Conservation (phyloP, 2,113 vertebrate genomes). For the Turdus rufiventris region DNA sequence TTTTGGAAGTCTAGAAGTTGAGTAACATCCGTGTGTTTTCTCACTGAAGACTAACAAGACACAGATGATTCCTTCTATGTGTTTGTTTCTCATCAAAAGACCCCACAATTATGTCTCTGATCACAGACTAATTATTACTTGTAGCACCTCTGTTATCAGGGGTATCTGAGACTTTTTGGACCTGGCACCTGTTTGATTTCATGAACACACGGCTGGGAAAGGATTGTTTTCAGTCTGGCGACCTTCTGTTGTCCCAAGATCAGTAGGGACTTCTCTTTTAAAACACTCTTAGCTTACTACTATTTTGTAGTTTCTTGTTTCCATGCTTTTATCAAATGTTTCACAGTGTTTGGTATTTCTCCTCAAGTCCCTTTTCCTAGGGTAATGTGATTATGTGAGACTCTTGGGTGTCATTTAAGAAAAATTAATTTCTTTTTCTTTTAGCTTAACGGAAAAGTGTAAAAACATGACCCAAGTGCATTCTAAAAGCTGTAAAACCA, state of each 20-base stretch:
- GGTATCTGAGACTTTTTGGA: neutral
- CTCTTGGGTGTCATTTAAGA: neutral
- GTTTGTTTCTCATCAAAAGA: neutral
- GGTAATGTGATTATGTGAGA: constrained; percentile 1
- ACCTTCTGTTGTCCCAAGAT: neutral
- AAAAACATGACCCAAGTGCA: neutral
- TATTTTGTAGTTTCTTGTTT: neutral
- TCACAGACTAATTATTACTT: neutral
- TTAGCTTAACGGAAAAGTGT: neutral
- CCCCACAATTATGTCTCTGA: neutral
- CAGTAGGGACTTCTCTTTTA: neutral
- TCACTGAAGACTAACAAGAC: neutral
- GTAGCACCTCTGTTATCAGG: neutral
- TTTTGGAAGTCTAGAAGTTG: neutral
- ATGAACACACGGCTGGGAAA: neutral
- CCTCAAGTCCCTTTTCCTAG: neutral
- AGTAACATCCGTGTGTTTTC: neutral
- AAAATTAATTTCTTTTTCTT: constrained; percentile 6
- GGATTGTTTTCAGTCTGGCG: neutral
- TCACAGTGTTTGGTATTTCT: neutral
- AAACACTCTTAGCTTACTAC: neutral
- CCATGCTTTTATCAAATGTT: neutral
- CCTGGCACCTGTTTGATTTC: neutral
- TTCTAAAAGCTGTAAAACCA: neutral
- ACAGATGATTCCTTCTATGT: neutral